phyloP scores from a whole-genome alignment of 2,797 vertebrate genomes.

The Acipenser oxyrinchus region DNA sequence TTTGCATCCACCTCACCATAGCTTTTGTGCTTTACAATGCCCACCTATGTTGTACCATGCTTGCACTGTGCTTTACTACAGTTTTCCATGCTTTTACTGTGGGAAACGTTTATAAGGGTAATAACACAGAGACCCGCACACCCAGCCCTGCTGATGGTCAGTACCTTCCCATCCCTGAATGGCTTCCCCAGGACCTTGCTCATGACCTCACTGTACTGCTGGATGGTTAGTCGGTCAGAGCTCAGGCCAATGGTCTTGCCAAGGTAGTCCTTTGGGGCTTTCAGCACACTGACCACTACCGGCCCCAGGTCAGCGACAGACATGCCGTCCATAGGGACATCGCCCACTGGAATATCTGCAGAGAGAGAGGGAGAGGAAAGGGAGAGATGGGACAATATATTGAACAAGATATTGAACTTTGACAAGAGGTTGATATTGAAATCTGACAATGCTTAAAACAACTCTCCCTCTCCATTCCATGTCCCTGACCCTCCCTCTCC shows the following conservation, averaged over 20 bases:
- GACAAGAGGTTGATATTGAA: not conserved
- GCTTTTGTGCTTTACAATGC: too few species aligned
- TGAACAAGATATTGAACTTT: not conserved
- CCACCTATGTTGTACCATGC: too few species aligned
- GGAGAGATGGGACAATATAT: not conserved
- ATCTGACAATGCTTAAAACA: not conserved
- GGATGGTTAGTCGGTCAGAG: slow-evolving; percentile 6
- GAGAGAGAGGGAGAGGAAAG: not conserved
- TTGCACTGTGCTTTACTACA: too few species aligned
- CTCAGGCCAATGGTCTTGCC: slow-evolving; percentile 15
- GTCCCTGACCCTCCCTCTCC: not conserved
- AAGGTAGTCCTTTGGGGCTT: slow-evolving; percentile 1
- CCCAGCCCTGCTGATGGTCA: not conserved
- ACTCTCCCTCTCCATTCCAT: not conserved
- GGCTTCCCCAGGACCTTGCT: slow-evolving; percentile 4
- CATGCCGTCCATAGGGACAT: slow-evolving; percentile 11
- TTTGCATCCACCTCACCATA: too few species aligned
- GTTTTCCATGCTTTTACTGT: too few species aligned
- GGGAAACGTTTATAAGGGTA: too few species aligned
- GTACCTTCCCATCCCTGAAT: slow-evolving; percentile 7
- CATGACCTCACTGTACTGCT: slow-evolving; percentile 8
- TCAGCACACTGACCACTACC: slow-evolving; percentile 5
- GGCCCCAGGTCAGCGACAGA: slow-evolving; percentile 5
- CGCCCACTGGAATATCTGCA: slow-evolving; percentile 3
- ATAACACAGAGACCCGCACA: not conserved